Percentiles rank a stretch among this genome's conserved stretches.
phyloP scores from a whole-genome alignment of 2,888 invertebrate species.

The Parthenolecanium corni region DNA sequence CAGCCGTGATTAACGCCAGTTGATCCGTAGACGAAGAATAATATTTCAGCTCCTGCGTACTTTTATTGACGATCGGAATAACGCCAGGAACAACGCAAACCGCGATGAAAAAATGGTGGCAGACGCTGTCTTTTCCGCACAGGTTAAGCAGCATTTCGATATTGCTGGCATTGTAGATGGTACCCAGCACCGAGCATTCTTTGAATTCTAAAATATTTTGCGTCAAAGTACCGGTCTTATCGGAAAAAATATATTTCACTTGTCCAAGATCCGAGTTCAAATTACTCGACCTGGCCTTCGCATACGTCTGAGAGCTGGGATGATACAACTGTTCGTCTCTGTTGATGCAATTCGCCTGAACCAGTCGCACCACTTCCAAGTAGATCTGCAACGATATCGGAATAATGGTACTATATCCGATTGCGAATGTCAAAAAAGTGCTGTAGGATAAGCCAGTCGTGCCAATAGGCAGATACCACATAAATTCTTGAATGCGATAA shows the following conservation, averaged over 20 bases:
- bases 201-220: slow-evolving; percentile 97
- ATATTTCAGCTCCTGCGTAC: slow-evolving; percentile 38
- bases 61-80: background rate
- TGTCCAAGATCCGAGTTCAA: slow-evolving; percentile 96
- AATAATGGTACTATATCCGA: slow-evolving; percentile 19
- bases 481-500: background rate
- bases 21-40: slow-evolving; percentile 87
- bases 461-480: background rate
- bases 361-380: slow-evolving; percentile 33
- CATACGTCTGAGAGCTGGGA: slow-evolving; percentile 62
- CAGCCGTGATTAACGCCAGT: slow-evolving; percentile 81
- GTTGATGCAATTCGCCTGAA: slow-evolving; percentile 91
- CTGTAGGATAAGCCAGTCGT: background rate
- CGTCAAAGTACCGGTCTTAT: slow-evolving; percentile 95
- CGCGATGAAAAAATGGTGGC: slow-evolving; percentile 6
- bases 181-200: slow-evolving; percentile 74
- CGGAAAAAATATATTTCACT: slow-evolving; percentile 86
- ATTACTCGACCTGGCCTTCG: slow-evolving; percentile 87
- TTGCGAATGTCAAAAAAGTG: slow-evolving; percentile 5
- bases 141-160: slow-evolving; percentile 41
- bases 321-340: slow-evolving; percentile 82
- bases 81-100: slow-evolving; percentile 11
- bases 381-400: slow-evolving; percentile 25
- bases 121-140: background rate
- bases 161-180: slow-evolving; percentile 57